Base-by-base conservation (phyloP, 35 echinoderm and acorn worm genomes). In the Patiria miniata region DNA sequence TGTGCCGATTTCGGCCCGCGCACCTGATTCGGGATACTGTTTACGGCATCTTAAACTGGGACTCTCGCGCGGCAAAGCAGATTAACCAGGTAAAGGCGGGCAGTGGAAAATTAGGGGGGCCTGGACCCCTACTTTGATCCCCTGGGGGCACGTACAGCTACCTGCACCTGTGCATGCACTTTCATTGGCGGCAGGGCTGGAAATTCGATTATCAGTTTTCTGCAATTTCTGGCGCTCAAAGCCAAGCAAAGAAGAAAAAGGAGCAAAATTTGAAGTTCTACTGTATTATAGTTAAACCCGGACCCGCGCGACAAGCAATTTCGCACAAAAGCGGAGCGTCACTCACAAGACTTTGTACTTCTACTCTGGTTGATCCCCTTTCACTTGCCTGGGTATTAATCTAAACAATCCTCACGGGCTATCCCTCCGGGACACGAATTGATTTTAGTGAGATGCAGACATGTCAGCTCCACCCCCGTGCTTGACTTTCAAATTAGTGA, bases 101-200 rank as follows among this genome's bases (percentile, higher is more conserved):
- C 10, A 26, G 65, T 28, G 26, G 12, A 73, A 73, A 73, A 26
- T 73, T 32, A 68, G 61, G 65, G 65, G 65, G 26, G 65, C 14
- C 23, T 5, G 29, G 19, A 16, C 1, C 26, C 65, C 21, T 73
- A 30, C 26, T 61, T 12, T 73, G 65, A 73, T 34, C 65, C 65
- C 65, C 29, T 12, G 42, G 65, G 34, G 65, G 65, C 65, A 10
- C 26, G 30, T 47, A 47, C 42, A 2, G 65, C n/a, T n/a, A n/a
- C 65, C 65, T 73, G 26, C 65, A 73, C 65, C 65, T 73, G 65
- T 73, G 34, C 23, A n/a, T 73, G 65, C 65, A 73, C 65, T 73
- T 73, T 73, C 65, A 22, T 30, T 73, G 26, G 65, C 65, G 26
- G 65, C 26, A 28, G 26, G 26, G 18, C 34, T 34, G 29, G 14